Conservation (phyloP, 2,888 invertebrate genomes). For the Julus scandinavius region DNA sequence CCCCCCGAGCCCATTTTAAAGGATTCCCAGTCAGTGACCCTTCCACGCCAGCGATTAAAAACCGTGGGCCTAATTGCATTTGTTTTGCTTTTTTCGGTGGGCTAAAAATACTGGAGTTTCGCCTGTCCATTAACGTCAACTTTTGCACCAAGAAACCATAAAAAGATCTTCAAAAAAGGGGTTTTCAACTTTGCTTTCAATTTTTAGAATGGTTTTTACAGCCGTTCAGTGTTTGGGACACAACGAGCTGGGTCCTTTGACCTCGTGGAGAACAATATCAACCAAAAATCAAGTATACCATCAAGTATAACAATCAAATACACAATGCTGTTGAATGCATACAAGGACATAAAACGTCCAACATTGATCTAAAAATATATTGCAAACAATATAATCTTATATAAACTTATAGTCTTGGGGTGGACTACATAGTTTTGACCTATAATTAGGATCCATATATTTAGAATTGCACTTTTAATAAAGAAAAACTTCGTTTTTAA, state of each 20-base stretch:
- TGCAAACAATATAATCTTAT: too few relatives aligned
- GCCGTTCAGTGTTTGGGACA: background rate
- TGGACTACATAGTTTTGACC: too few relatives aligned
- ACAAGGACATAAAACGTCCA: too few relatives aligned
- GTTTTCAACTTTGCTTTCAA: background rate
- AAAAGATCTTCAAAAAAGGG: background rate
- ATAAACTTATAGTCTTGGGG: too few relatives aligned
- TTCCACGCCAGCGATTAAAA: slow-evolving; percentile 1
- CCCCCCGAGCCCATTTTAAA: background rate
- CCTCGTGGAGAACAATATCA: background rate
- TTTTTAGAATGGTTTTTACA: background rate
- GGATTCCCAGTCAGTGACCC: slow-evolving; percentile 16
- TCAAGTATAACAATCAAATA: too few relatives aligned
- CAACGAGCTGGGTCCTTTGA: background rate
- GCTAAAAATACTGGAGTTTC: slow-evolving; percentile 21
- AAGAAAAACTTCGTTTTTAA: too few relatives aligned
- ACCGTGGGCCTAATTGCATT: slow-evolving; percentile 7
- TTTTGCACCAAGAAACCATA: background rate
- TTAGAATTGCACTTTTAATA: too few relatives aligned
- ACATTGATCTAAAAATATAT: too few relatives aligned
- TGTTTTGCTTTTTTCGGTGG: slow-evolving; percentile 3
- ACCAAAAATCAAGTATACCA: too few relatives aligned
- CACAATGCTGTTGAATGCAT: too few relatives aligned
- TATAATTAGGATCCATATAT: too few relatives aligned
- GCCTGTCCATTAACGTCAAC: slow-evolving; percentile 27